These are phyloP conservation scores for Sinhomidia bicolor DNA, from an alignment of 2,888 invertebrate species.

Conservation along the genomic window DNA sequence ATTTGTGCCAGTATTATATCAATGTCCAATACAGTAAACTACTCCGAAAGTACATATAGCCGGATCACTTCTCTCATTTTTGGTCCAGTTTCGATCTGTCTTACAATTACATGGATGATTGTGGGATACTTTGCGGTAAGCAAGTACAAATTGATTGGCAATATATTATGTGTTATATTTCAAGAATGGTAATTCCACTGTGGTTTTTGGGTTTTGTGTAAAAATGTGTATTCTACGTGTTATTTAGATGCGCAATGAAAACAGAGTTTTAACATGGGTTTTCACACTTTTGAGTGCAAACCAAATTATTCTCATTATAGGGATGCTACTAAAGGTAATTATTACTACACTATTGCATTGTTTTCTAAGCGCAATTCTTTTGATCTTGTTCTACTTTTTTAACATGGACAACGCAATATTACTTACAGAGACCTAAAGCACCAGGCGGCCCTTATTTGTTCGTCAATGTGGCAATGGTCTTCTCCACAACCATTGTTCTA, in stretches of 20 bases:
- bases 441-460: constrained; percentile 62
- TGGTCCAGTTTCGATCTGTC: constrained; percentile 70
- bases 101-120: constrained; percentile 65
- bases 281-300: constrained; percentile 73
- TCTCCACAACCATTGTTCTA: constrained; percentile 59
- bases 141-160: background rate
- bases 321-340: constrained; percentile 75
- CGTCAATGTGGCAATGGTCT: constrained; percentile 69
- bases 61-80: constrained; percentile 73
- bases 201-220: no score
- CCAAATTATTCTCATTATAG: constrained; percentile 68
- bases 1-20: constrained; percentile 74
- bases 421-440: constrained; percentile 68
- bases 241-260: constrained; percentile 73
- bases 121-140: constrained; percentile 74
- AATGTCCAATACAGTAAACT: constrained; percentile 73
- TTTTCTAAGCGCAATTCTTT: no score
- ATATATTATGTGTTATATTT: no score
- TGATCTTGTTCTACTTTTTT: background rate
- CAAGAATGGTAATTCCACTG: no score
- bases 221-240: background rate
- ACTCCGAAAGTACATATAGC: constrained; percentile 58
- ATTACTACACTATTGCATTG: no score
- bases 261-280: constrained; percentile 66
- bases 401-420: background rate